These are phyloP conservation scores for Etia nguti DNA, from an alignment of 2,113 vertebrate genomes.

Conservation along the genomic window DNA sequence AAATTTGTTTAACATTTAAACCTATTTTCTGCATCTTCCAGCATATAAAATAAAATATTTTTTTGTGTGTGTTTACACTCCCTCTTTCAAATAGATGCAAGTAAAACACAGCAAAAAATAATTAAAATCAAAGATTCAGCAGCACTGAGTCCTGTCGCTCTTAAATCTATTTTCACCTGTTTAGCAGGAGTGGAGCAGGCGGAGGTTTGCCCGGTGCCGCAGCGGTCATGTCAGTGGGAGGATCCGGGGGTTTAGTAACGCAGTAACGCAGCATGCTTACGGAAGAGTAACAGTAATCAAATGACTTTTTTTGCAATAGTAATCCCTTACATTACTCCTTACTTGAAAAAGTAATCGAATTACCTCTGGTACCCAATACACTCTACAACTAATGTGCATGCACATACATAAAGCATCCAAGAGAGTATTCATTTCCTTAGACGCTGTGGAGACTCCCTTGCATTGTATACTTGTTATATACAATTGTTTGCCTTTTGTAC, in stretches of 20 bases:
- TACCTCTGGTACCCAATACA: constrained; percentile 39
- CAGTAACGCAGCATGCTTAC: neutral
- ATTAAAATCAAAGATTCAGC: neutral
- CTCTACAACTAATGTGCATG: neutral
- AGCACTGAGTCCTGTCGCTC: neutral
- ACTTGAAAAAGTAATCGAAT: neutral
- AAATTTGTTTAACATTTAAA: neutral
- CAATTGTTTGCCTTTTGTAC: neutral
- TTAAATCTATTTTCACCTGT: too few species aligned
- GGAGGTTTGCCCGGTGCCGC: neutral
- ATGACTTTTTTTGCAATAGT: neutral
- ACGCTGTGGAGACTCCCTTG: neutral
- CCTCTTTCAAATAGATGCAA: neutral
- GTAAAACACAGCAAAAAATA: neutral
- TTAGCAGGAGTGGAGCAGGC: neutral
- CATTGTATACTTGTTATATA: neutral
- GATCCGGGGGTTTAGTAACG: fast-evolving
- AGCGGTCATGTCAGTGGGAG: neutral
- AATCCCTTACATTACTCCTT: neutral
- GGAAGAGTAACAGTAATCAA: neutral
- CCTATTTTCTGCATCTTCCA: neutral
- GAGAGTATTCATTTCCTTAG: neutral
- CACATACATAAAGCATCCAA: neutral
- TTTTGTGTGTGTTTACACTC: neutral
- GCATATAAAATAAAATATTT: neutral